These are phyloP conservation scores for Menidia beryllina DNA, from an alignment of 2,113 vertebrate genomes.

Conservation along the genomic window DNA sequence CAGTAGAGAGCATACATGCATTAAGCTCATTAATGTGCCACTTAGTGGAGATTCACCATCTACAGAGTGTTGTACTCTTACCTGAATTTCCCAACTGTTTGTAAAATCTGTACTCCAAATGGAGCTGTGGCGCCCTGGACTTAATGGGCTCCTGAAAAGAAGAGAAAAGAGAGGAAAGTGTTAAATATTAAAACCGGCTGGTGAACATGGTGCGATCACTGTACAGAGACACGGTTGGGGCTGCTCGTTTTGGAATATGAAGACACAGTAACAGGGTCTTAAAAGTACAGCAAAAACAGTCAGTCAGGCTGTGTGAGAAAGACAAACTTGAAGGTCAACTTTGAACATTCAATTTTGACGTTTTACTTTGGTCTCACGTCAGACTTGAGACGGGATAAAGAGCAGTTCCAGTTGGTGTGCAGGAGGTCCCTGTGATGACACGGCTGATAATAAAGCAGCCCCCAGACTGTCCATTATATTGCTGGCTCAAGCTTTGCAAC, in stretches of 20 bases:
- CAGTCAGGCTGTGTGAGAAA: not conserved
- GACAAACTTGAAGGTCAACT: not conserved
- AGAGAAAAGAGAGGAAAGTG: not conserved
- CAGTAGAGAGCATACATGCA: not conserved
- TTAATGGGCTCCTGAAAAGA: constrained; percentile 94
- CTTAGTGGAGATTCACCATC: not conserved
- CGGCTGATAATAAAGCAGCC: constrained; percentile 51
- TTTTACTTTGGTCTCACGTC: constrained; percentile 30
- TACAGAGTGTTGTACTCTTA: constrained; percentile 60
- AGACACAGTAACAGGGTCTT: not conserved
- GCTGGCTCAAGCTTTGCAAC: constrained; percentile 61
- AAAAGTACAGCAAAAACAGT: too few relatives aligned
- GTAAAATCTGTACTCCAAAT: constrained; percentile 99
- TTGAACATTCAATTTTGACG: constrained; percentile 14
- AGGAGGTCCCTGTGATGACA: constrained; percentile 59
- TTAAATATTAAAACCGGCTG: not conserved
- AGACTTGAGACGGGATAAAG: constrained; percentile 56
- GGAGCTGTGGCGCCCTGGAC: constrained; percentile 95
- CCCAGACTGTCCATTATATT: constrained; percentile 62
- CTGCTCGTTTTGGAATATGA: not conserved
- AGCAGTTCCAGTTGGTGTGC: constrained; percentile 57
- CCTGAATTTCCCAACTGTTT: constrained; percentile 97
- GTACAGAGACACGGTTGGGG: not conserved
- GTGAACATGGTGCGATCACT: not conserved
- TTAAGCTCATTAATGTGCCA: not conserved